A percentile compares a stretch with the other conserved stretches of the same genome.
phyloP scores from a whole-genome alignment of 2,797 vertebrate species.

The Tolypeutes matacus region DNA sequence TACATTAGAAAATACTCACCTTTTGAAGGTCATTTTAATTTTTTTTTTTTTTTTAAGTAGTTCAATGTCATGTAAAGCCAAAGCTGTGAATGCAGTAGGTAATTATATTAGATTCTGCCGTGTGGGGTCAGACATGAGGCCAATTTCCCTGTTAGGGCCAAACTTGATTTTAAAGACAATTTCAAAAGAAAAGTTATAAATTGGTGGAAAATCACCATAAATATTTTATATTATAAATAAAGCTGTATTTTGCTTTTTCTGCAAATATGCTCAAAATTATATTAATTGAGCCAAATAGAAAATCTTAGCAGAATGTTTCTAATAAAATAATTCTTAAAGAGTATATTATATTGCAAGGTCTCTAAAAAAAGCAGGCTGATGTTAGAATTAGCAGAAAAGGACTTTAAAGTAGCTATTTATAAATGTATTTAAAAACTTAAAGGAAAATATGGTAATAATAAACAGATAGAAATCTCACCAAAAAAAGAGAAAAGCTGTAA shows the following conservation, averaged over 20 bases:
- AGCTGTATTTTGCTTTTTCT: not conserved
- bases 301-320: not conserved
- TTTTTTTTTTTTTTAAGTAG: constrained; percentile 58
- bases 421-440: not conserved
- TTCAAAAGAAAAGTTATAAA: constrained; percentile 31
- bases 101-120: not conserved
- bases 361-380: not conserved
- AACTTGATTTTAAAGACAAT: not conserved
- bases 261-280: constrained; percentile 13
- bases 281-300: not conserved
- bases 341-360: not conserved
- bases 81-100: constrained; percentile 44
- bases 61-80: not conserved
- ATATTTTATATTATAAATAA: not conserved
- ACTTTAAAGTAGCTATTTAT: not conserved
- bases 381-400: not conserved
- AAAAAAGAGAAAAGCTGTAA: not conserved
- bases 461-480: not conserved
- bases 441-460: not conserved
- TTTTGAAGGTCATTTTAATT: constrained; percentile 67
- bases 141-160: not conserved
- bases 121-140: constrained; percentile 75
- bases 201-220: not conserved
- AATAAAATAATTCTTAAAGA: not conserved
- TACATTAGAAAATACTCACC: constrained; percentile 45